Evolutionary conservation across 2,888 invertebrate species (phyloP), one percentile per base, ranked within the genome.

Genomic region (Phrixothrix hirtus): DNA sequence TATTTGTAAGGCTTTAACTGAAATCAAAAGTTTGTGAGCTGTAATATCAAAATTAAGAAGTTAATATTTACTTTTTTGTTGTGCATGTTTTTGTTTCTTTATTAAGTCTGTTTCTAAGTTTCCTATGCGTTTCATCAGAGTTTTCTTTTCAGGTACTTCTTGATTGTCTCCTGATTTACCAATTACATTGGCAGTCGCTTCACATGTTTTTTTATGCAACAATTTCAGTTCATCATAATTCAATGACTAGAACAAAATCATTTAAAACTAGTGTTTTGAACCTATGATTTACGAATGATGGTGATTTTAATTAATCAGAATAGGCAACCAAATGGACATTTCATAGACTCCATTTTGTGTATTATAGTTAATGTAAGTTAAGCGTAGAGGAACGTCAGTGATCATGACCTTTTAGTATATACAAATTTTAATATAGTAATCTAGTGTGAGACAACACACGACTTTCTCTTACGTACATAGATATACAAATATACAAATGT

Each of bases 221-320:
- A 78, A 77, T 12, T 80, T 78, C n/a, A 82, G 62, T 59, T 82
- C 82, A 64, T 81, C 78, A 11, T 77, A 74, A 37, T 78, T 75
- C 36, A 82, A 68, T 4, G 68, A 65, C 80, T 81, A 62, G 45
- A 68, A 60, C 32, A 57, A 48, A 50, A 35, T 13, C 10, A 35
- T 11, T 32, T 13, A 13, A 13, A 11, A 32, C 5, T 13, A 5
- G 13, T 32, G 14, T 15, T n/a, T n/a, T n/a, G n/a, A n/a, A n/a
- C n/a, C n/a, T n/a, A n/a, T n/a, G n/a, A n/a, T n/a, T n/a, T n/a
- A n/a, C n/a, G n/a, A n/a, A n/a, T n/a, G n/a, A n/a, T n/a, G n/a
- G n/a, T n/a, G n/a, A n/a, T n/a, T n/a, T n/a, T n/a, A n/a, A n/a
- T n/a, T n/a, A n/a, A n/a, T n/a, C n/a, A n/a, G n/a, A n/a, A n/a